Evolutionary conservation across 2,113 vertebrate genomes (phyloP).

Genomic region (Chloropsis cyanopogon): DNA sequence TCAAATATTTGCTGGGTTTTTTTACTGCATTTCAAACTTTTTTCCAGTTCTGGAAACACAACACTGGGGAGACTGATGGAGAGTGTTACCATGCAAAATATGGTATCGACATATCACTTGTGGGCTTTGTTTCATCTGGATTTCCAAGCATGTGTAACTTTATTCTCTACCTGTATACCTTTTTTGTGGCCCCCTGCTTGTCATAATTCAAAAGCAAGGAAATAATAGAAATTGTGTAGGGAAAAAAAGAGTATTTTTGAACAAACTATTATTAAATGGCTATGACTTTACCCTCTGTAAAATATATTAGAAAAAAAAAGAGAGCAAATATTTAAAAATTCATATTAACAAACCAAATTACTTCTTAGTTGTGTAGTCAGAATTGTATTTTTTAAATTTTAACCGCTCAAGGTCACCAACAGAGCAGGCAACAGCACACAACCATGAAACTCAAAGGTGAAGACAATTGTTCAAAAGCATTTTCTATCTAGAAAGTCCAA

Average conservation of each 20-base stretch:
- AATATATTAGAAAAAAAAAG: constrained; percentile 54
- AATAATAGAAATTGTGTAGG: constrained; percentile 59
- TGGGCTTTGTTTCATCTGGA: not conserved
- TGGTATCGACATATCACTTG: accelerated
- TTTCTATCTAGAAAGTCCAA: not conserved
- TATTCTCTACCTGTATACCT: constrained; percentile 77
- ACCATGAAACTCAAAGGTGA: not conserved
- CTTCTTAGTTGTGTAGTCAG: constrained; percentile 60
- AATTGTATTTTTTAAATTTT: constrained; percentile 72
- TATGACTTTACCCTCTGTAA: constrained; percentile 76
- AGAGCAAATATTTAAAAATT: not conserved
- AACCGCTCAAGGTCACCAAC: constrained; percentile 37
- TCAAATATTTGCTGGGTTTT: not conserved
- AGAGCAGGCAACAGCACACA: not conserved
- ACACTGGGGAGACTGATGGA: not conserved
- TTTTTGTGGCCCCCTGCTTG: constrained; percentile 68
- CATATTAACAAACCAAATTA: not conserved
- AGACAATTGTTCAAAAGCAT: not conserved
- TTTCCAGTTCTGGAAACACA: not conserved
- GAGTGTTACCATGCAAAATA: not conserved
- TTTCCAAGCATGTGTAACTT: constrained; percentile 73
- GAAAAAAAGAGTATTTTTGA: constrained; percentile 66
- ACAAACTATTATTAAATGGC: constrained; percentile 70
- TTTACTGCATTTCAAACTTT: not conserved
- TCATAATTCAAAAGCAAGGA: constrained; percentile 67